Evolutionary conservation across 1,140 invertebrate genomes (phyloP).

Genomic region (Anoplophora glabripennis): DNA sequence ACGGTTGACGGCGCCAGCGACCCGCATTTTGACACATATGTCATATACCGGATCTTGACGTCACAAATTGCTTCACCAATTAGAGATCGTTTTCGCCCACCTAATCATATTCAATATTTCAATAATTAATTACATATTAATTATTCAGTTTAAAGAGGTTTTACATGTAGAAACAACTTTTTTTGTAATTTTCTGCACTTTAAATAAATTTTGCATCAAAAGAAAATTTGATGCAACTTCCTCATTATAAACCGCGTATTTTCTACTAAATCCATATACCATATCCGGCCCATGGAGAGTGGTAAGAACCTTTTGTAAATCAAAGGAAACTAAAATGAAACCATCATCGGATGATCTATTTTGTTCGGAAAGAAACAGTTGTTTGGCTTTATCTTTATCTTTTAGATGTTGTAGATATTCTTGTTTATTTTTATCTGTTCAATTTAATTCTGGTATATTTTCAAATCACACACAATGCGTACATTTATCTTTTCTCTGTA

Average conservation of each 20-base stretch:
- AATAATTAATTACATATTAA: too few relatives aligned
- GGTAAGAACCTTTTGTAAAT: constrained; percentile 18
- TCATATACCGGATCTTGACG: too few relatives aligned
- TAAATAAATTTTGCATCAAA: too few relatives aligned
- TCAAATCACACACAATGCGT: constrained; percentile 27
- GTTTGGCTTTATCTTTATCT: constrained; percentile 8
- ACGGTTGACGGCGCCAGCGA: too few relatives aligned
- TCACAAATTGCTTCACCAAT: too few relatives aligned
- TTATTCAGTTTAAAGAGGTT: too few relatives aligned
- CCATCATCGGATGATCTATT: neutral
- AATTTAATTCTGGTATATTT: constrained; percentile 10
- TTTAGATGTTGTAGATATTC: neutral
- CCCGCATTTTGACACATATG: too few relatives aligned
- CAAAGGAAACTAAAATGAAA: constrained; percentile 4
- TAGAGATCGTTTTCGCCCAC: too few relatives aligned
- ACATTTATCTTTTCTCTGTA: constrained; percentile 39
- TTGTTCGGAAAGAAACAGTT: constrained; percentile 17
- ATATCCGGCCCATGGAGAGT: constrained; percentile 5
- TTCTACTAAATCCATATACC: constrained; percentile 4
- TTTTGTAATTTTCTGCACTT: too few relatives aligned
- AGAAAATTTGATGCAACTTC: too few relatives aligned
- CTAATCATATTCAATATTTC: too few relatives aligned
- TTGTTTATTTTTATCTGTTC: neutral
- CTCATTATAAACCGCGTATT: constrained; percentile 25
- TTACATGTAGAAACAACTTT: too few relatives aligned